Evolutionary conservation across 2,888 invertebrate species (phyloP).

Genomic region (Hirtodrosophila duncani): DNA sequence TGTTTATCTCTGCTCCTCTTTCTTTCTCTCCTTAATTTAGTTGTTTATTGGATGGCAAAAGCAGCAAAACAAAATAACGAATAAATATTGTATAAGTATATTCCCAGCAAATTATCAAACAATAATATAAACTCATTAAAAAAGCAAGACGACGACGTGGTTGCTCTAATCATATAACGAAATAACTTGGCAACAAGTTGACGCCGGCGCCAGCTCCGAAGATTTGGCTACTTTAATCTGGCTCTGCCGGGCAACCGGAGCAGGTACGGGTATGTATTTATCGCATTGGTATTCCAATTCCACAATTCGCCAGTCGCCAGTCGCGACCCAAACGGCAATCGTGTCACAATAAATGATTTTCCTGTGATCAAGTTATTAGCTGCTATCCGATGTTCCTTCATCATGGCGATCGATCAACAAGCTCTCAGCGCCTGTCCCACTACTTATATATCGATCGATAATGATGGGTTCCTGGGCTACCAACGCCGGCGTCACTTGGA

Average conservation of each 20-base stretch:
- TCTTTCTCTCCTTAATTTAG: too few species aligned
- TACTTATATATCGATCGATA: conserved; percentile 54
- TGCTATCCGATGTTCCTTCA: conserved; percentile 30
- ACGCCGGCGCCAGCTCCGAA: conserved; percentile 5
- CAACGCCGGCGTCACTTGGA: too few species aligned
- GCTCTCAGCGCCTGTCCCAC: conserved; percentile 29
- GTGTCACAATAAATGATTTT: conserved; percentile 72
- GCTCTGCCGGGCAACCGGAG: conserved; percentile 1
- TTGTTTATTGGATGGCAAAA: too few species aligned
- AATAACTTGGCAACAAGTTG: conserved; percentile 31
- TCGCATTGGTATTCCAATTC: conserved; percentile 35
- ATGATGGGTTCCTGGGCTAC: conserved; percentile 63
- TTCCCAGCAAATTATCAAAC: conserved; percentile 28
- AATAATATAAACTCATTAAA: conserved; percentile 18
- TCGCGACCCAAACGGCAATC: conserved; percentile 40
- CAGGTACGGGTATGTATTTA: conserved; percentile 7
- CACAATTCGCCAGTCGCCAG: not conserved
- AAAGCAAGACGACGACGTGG: too few species aligned
- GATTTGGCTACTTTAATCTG: conserved; percentile 22
- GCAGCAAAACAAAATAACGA: too few species aligned
- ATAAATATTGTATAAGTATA: too few species aligned
- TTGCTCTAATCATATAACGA: not conserved
- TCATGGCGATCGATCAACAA: conserved; percentile 1
- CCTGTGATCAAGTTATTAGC: conserved; percentile 66
- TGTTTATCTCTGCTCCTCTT: too few species aligned